A percentile compares a stretch with the other conserved stretches of the same genome.
Evolutionary conservation across 1,140 invertebrate genomes (phyloP).

Genomic region (Druon quercuslanigerum): DNA sequence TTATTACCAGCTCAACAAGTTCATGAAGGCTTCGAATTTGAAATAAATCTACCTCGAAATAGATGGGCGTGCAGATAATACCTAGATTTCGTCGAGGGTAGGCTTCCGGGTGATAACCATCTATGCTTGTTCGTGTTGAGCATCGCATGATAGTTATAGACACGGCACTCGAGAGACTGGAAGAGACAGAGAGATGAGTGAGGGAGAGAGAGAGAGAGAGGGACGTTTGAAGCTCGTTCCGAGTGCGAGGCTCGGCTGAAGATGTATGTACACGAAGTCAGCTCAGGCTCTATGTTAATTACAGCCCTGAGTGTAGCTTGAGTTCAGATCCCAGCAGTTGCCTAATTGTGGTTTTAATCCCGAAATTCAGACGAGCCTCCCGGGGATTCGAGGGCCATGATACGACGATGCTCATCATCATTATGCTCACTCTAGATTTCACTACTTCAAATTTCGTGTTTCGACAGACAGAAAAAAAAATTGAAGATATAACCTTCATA

Average conservation of each 20-base stretch:
- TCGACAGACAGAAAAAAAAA: neutral
- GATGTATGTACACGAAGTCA: conserved; percentile 25
- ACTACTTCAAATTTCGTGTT: neutral
- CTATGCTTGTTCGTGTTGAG: conserved; percentile 29
- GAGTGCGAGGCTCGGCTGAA: conserved; percentile 17
- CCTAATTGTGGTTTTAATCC: conserved; percentile 31
- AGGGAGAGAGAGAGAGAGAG: neutral
- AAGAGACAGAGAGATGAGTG: no score
- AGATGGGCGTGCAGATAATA: conserved; percentile 5
- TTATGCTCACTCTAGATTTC: conserved; percentile 13
- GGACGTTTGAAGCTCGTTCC: conserved; percentile 11
- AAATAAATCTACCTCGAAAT: conserved; percentile 2
- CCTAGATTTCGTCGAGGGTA: conserved; percentile 23
- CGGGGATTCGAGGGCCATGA: conserved; percentile 14
- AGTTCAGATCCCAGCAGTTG: conserved; percentile 29
- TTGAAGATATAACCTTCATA: no score
- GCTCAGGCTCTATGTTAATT: conserved; percentile 30
- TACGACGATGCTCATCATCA: conserved; percentile 27
- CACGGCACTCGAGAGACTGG: conserved; percentile 6
- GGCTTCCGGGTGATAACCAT: conserved; percentile 13
- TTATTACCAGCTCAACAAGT: no score
- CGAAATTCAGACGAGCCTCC: conserved; percentile 27
- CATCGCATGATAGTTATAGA: conserved; percentile 26
- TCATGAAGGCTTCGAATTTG: neutral
- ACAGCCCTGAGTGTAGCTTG: conserved; percentile 26